These are phyloP conservation scores for Mythimna albipuncta DNA, from an alignment of 2,888 invertebrate species.

Conservation along the genomic window DNA sequence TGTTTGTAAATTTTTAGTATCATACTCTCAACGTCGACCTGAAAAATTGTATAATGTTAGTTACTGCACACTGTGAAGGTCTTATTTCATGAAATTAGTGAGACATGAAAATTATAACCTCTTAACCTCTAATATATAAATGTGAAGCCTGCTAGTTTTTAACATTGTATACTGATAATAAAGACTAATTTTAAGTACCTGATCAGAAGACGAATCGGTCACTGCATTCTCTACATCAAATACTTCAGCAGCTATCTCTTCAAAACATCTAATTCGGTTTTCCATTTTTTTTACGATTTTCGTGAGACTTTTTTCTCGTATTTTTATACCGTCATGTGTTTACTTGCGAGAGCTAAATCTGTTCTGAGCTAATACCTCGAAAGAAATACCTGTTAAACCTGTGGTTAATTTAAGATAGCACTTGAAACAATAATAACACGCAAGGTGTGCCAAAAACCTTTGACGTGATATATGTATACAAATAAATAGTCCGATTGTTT, in stretches of 20 bases:
- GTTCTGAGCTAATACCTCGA: conserved; percentile 49
- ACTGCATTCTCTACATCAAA: conserved; percentile 91
- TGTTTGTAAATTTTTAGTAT: conserved; percentile 81
- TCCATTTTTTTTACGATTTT: conserved; percentile 74
- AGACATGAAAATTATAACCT: conserved; percentile 4
- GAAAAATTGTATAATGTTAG: conserved; percentile 55
- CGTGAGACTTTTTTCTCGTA: neutral
- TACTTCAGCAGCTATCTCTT: conserved; percentile 80
- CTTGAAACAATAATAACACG: conserved; percentile 30
- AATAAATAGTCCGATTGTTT: conserved; percentile 3
- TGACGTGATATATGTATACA: conserved; percentile 40
- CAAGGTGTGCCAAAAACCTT: conserved; percentile 58
- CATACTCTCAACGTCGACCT: conserved; percentile 84
- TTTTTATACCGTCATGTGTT: conserved; percentile 1
- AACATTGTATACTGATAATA: neutral
- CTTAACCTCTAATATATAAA: neutral
- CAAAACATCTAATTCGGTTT: conserved; percentile 80
- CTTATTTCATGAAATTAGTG: neutral
- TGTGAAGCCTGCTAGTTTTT: neutral
- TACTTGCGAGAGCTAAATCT: conserved; percentile 44
- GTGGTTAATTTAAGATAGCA: conserved; percentile 52
- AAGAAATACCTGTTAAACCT: conserved; percentile 58
- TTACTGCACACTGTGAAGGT: neutral
- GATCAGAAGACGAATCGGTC: conserved; percentile 83
- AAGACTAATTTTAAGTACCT: conserved; percentile 72